phyloP scores from a whole-genome alignment of 1,140 invertebrate genomes.

The Drosophila ercepeae region DNA sequence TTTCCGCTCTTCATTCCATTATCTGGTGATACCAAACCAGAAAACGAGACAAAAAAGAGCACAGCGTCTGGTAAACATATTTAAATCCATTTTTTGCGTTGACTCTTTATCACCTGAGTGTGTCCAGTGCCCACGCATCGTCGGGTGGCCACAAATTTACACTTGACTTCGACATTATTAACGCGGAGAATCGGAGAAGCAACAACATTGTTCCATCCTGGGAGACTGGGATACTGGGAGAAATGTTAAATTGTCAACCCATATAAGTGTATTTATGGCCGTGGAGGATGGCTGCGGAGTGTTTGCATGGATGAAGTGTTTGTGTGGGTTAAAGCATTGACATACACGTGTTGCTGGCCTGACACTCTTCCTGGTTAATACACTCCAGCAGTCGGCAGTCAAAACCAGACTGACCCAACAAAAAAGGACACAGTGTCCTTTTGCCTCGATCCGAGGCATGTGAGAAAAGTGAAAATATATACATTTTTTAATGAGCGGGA shows the following conservation, averaged over 20 bases:
- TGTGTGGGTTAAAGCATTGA: constrained; percentile 36
- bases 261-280: constrained; percentile 1
- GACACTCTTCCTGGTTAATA: constrained; percentile 54
- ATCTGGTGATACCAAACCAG: constrained; percentile 42
- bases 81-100: constrained; percentile 33
- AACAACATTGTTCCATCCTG: not conserved
- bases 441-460: not conserved
- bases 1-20: constrained; percentile 46
- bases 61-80: constrained; percentile 48
- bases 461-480: constrained; percentile 35
- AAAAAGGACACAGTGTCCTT: constrained; percentile 41
- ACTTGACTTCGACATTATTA: constrained; percentile 58
- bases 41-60: constrained; percentile 26
- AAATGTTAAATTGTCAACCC: constrained; percentile 2
- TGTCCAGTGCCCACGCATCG: constrained; percentile 7
- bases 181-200: constrained; percentile 16
- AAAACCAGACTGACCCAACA: not conserved
- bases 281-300: not conserved
- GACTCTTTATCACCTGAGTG: constrained; percentile 40
- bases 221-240: not conserved
- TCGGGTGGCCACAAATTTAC: constrained; percentile 55
- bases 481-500: constrained; percentile 31
- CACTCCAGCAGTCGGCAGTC: constrained; percentile 24
- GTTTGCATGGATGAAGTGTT: not conserved
- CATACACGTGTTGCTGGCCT: constrained; percentile 55